Evolutionary conservation across 2,797 vertebrate species (phyloP).

Genomic region (Acridotheres tristis): DNA sequence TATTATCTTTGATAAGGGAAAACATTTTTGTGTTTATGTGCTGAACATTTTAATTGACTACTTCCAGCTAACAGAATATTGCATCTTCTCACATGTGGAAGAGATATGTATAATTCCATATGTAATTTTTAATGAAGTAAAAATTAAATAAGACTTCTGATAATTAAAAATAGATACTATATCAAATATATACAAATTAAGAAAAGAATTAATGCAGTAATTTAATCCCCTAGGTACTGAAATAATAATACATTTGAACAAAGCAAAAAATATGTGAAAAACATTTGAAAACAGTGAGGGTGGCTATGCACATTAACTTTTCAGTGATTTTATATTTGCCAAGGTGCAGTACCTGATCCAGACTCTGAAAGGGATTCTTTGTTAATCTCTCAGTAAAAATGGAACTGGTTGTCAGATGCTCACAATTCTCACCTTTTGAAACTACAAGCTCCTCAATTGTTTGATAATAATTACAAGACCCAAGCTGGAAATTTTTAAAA

Average conservation of each 20-base stretch:
- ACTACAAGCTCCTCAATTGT: background rate
- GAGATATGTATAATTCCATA: conserved; percentile 18
- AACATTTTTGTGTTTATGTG: conserved; percentile 36
- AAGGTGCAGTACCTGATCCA: background rate
- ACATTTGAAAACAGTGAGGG: background rate
- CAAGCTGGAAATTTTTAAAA: background rate
- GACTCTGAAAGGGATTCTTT: background rate
- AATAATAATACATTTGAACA: conserved; percentile 17
- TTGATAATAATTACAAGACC: conserved; percentile 14
- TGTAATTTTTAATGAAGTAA: conserved; percentile 64
- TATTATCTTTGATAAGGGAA: conserved; percentile 51
- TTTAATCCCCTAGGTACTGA: conserved; percentile 26
- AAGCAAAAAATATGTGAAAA: background rate
- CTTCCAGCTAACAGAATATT: conserved; percentile 48
- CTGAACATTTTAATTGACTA: conserved; percentile 62
- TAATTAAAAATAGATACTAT: conserved; percentile 67
- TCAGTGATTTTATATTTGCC: background rate
- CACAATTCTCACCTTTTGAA: background rate
- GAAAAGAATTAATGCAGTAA: conserved; percentile 35
- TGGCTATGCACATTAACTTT: background rate
- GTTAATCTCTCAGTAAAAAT: background rate
- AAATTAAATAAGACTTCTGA: conserved; percentile 58
- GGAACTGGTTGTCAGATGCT: background rate
- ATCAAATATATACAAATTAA: conserved; percentile 54
- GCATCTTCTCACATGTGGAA: conserved; percentile 16